phyloP scores from a whole-genome alignment of 2,888 invertebrate genomes.

The Euphydryas editha region DNA sequence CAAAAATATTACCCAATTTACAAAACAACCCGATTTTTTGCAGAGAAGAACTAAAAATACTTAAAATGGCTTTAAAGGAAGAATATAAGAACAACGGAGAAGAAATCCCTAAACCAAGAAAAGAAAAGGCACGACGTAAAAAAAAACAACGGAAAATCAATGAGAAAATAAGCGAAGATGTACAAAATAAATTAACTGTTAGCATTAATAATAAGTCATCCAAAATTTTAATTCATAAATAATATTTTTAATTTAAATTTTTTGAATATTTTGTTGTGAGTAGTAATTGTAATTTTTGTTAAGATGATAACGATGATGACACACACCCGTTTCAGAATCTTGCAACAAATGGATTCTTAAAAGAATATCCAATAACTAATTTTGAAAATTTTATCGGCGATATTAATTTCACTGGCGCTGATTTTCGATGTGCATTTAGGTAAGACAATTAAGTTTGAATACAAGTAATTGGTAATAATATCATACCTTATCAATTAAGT shows the following conservation, averaged over 20 bases:
- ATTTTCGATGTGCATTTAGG: conserved; percentile 57
- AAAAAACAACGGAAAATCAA: conserved; percentile 50
- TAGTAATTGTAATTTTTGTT: too few species aligned
- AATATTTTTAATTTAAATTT: too few species aligned
- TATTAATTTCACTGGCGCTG: conserved; percentile 66
- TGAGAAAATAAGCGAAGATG: conserved; percentile 43
- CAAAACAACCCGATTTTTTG: not conserved
- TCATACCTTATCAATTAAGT: too few species aligned
- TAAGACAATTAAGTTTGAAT: conserved; percentile 44
- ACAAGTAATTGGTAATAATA: not conserved
- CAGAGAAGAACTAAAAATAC: conserved; percentile 56
- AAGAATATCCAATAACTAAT: conserved; percentile 56
- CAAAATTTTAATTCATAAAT: too few species aligned
- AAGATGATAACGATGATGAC: too few species aligned
- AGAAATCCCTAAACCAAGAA: conserved; percentile 58
- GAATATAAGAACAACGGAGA: conserved; percentile 61
- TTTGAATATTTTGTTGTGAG: too few species aligned
- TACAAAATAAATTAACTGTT: conserved; percentile 58
- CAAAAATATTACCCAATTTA: not conserved
- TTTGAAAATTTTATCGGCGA: conserved; percentile 66
- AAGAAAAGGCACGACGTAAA: conserved; percentile 43
- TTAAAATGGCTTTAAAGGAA: conserved; percentile 58
- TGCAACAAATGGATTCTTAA: conserved; percentile 52
- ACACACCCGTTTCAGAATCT: conserved; percentile 51
- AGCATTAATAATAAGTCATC: conserved; percentile 3